Base-by-base conservation (phyloP, 2,797 vertebrate genomes). In the Hapalemur alaotrensis region DNA sequence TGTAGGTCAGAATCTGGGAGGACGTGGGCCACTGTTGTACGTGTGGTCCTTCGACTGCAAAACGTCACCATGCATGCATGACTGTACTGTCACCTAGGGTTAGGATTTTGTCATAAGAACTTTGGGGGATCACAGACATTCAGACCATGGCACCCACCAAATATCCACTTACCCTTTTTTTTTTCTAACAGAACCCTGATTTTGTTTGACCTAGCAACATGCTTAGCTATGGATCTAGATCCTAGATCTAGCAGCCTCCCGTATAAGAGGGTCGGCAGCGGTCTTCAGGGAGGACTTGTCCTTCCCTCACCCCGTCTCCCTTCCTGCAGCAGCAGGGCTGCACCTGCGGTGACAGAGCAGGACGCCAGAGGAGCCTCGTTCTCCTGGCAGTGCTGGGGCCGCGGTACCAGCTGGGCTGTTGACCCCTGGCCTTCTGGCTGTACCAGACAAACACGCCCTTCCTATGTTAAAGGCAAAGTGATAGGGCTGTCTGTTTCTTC, bases 241-340 rank as follows among this genome's bases (percentile, higher is more conserved):
- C 46, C 54, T 79, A 23, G 2, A 3, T 13, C 1, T 30, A 35
- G 9, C 46, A 35, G 32, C 46, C 48, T 61, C 14, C 32, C 13
- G 7, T 30, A 38, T 22, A 25, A 81, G 0, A 23, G 50, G 23
- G 25, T 50, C 0, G 0, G 41, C 13, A 1, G 30, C 13, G 4
- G 32, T 81, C 79, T 14, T 2, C 20, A 4, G 70, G 32, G 20
- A 32, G 7, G 14, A 10, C 17, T 93, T 11, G 0, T 54, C 59
- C 35, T 72, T 70, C 38, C 41, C 15, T 65, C n/a, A 41, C 18
- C 22, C 9, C 30, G 30, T 28, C 30, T 63, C 83, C n/a, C 18
- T 76, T 57, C 65, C 14, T 38, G 72, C 46, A 32, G 9, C n/a
- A 46, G 10, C 0, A 3, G 5, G 50, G 23, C 23, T 63, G 73